Evolutionary conservation across 2,888 invertebrate genomes (phyloP).

Genomic region (Nephrotoma appendiculata): DNA sequence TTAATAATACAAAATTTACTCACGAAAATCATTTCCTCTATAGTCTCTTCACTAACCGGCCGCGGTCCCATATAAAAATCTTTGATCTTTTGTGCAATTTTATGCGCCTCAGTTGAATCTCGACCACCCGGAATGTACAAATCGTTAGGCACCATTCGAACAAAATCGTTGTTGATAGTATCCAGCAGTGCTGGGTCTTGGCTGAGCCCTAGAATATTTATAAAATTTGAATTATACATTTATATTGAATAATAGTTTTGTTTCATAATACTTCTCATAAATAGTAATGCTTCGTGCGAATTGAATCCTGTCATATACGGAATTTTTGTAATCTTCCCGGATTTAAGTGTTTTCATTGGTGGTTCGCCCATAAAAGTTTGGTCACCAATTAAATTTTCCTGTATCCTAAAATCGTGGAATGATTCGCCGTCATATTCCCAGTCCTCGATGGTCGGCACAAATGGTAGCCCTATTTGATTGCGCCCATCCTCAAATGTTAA

Average conservation of each 20-base stretch:
- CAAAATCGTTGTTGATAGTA: constrained; percentile 41
- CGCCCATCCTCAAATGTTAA: constrained; percentile 38
- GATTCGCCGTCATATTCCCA: constrained; percentile 20
- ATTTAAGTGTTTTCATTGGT: constrained; percentile 34
- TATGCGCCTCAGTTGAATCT: constrained; percentile 24
- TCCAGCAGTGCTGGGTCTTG: constrained; percentile 40
- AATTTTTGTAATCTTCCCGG: constrained; percentile 35
- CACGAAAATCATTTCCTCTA: constrained; percentile 42
- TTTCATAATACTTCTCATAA: constrained; percentile 38
- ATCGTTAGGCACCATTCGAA: constrained; percentile 41
- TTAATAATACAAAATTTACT: constrained; percentile 16
- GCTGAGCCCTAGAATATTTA: constrained; percentile 35
- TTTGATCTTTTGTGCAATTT: constrained; percentile 35
- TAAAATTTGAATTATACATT: background rate
- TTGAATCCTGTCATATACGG: constrained; percentile 50
- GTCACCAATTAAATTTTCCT: constrained; percentile 25
- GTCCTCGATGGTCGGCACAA: constrained; percentile 38
- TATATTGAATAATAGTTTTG: constrained; percentile 10
- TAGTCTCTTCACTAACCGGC: constrained; percentile 36
- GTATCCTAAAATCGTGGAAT: constrained; percentile 20
- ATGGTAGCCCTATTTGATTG: constrained; percentile 44
- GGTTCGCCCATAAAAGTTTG: constrained; percentile 37
- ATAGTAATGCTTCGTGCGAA: constrained; percentile 47
- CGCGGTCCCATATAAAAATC: constrained; percentile 43
- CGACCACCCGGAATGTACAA: constrained; percentile 27